These are phyloP conservation scores for Archocentrus centrarchus DNA, from an alignment of 2,113 vertebrate genomes.

Conservation along the genomic window DNA sequence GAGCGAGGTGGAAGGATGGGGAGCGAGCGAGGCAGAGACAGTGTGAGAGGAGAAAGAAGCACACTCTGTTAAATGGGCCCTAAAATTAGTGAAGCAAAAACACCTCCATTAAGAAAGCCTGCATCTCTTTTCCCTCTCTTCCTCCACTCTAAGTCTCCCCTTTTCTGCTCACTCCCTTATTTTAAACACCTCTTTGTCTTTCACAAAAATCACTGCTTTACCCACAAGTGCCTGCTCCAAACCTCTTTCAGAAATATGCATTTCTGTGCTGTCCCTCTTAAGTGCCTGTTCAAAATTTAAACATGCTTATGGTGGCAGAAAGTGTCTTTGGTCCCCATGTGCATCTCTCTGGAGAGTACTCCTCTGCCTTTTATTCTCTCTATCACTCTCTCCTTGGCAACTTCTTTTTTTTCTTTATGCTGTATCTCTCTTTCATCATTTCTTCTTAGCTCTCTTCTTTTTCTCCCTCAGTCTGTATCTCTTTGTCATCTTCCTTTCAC, in stretches of 20 bases:
- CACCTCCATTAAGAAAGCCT: conserved; percentile 81
- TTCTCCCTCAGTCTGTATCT: conserved; percentile 14
- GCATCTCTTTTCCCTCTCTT: conserved; percentile 56
- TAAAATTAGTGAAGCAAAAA: conserved; percentile 87
- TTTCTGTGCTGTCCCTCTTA: conserved; percentile 78
- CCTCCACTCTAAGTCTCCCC: conserved; percentile 53
- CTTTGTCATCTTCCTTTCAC: conserved; percentile 42
- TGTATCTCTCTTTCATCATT: conserved; percentile 32
- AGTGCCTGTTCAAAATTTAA: conserved; percentile 84
- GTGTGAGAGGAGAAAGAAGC: conserved; percentile 48
- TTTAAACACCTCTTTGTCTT: conserved; percentile 61
- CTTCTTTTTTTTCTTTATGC: conserved; percentile 21
- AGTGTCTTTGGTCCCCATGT: conserved; percentile 61
- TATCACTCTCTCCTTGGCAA: conserved; percentile 51
- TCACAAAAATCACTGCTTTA: conserved; percentile 74
- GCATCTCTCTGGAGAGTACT: conserved; percentile 60
- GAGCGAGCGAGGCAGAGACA: conserved; percentile 29
- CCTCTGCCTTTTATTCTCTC: conserved; percentile 62
- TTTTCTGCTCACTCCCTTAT: conserved; percentile 48
- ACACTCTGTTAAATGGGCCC: conserved; percentile 82
- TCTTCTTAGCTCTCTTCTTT: conserved; percentile 23
- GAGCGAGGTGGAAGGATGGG: conserved; percentile 42
- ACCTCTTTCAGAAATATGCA: conserved; percentile 75
- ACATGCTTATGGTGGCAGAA: conserved; percentile 76
- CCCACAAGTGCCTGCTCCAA: conserved; percentile 69